Evolutionary conservation across 1,140 invertebrate species (phyloP).

Genomic region (Sminthurinus signatus): DNA sequence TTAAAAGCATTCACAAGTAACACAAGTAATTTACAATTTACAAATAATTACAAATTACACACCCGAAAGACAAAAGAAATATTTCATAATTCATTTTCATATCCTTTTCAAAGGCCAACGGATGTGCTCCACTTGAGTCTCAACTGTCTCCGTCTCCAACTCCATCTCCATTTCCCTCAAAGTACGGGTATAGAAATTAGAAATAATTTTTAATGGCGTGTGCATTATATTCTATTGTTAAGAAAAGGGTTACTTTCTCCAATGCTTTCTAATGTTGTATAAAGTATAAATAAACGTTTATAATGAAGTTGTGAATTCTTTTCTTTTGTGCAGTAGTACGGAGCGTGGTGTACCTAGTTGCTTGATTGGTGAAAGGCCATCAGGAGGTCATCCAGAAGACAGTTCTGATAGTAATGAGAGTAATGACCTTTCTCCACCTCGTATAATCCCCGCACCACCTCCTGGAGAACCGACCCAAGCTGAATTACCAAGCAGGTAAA

Average conservation of each 20-base stretch:
- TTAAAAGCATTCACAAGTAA: too few relatives aligned
- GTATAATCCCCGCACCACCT: constrained; percentile 27
- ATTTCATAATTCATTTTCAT: too few relatives aligned
- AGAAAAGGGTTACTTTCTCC: too few relatives aligned
- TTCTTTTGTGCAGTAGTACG: background rate
- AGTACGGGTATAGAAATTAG: too few relatives aligned
- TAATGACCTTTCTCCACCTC: constrained; percentile 19
- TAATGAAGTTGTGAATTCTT: background rate
- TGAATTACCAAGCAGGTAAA: constrained; percentile 26
- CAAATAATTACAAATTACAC: background rate
- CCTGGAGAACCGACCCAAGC: constrained; percentile 32
- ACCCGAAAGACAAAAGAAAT: too few relatives aligned
- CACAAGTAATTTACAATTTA: too few relatives aligned
- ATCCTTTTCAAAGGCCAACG: too few relatives aligned
- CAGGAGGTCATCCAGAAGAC: constrained; percentile 29
- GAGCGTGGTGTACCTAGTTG: constrained; percentile 37
- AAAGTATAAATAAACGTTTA: too few relatives aligned
- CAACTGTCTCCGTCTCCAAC: too few relatives aligned
- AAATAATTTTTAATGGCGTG: too few relatives aligned
- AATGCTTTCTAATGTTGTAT: too few relatives aligned
- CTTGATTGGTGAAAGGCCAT: constrained; percentile 32
- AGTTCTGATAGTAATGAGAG: constrained; percentile 36
- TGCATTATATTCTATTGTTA: too few relatives aligned
- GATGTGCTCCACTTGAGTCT: constrained; percentile 26
- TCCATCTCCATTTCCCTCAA: background rate